Evolutionary conservation across 1,140 invertebrate species (phyloP), one percentile per base, ranked within the genome.

Genomic region (Caenorhabditis remanei): DNA sequence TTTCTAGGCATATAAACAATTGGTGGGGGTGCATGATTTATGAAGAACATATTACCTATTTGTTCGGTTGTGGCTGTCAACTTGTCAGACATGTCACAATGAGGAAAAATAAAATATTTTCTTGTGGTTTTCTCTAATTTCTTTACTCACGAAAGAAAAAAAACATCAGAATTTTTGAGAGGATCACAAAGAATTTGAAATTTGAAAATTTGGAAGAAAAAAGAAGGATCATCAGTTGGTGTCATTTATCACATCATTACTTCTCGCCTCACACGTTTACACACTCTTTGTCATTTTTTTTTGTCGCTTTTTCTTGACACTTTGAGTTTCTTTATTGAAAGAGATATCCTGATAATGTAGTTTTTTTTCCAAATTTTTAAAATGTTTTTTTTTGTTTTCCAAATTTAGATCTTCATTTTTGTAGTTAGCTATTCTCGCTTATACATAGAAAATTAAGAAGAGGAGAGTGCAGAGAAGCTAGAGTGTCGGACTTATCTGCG

Each of bases 161-260:
- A 63, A 63, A 63, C 61, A 63, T 63, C 61, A 40, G 61, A 63
- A 71, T 43, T 6, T n/a, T 53, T 53, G 5, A 3, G 50, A 53
- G 16, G 11, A 14, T 3, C 24, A 63, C 24, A 63, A 40, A 11
- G 24, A 63, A 40, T 32, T 13, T 5, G 32, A 63, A 63, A 32
- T 8, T 40, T 63, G 61, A 32, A 63, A 63, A 63, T 32, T 9
- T 19, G 24, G n/a, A 63, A 63, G 61, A 63, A 58, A 21, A 63
- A 63, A 32, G 6, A 16, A 19, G n/a, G 55, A 32, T 32, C 16
- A 63, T 63, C 61, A 63, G 61, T 63, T 63, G 61, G 61, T 63
- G 61, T 63, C 61, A 63, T 63, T 32, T 24, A 63, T 32, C 61
- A 32, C 61, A 63, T 63, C 61, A 63, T 63, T 63, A 63, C 61